These are phyloP conservation scores for Bos taurus DNA, from an alignment of 2,113 vertebrate species.

Conservation along the genomic window DNA sequence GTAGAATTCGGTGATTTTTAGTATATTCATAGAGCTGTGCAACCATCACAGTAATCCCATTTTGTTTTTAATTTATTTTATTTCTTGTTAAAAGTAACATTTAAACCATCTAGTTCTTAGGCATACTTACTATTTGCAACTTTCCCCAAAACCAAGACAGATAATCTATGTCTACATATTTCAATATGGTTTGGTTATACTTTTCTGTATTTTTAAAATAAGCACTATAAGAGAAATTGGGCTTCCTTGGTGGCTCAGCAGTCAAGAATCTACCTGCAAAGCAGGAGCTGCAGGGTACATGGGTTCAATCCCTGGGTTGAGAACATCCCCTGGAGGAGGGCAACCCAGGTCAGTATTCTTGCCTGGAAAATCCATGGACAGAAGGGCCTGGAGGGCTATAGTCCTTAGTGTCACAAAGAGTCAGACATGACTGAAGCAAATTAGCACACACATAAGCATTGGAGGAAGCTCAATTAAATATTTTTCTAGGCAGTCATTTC, in stretches of 20 bases:
- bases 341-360: neutral
- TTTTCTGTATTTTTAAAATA: neutral
- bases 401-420: neutral
- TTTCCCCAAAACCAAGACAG: neutral
- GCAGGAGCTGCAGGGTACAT: neutral
- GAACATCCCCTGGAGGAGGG: neutral
- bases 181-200: neutral
- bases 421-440: neutral
- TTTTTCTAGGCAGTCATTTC: constrained; percentile 80
- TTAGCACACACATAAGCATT: neutral
- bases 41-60: neutral
- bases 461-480: constrained; percentile 80
- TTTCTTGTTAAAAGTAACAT: neutral
- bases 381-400: neutral
- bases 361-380: neutral
- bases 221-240: constrained; percentile 69
- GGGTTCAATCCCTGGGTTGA: neutral
- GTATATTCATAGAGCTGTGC: neutral
- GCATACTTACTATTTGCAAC: neutral
- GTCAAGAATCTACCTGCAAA: neutral
- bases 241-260: neutral
- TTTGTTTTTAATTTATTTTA: neutral
- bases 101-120: neutral
- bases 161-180: neutral
- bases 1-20: neutral